Conservation (phyloP, 1,140 invertebrate species). For the Microplitis mediator region DNA sequence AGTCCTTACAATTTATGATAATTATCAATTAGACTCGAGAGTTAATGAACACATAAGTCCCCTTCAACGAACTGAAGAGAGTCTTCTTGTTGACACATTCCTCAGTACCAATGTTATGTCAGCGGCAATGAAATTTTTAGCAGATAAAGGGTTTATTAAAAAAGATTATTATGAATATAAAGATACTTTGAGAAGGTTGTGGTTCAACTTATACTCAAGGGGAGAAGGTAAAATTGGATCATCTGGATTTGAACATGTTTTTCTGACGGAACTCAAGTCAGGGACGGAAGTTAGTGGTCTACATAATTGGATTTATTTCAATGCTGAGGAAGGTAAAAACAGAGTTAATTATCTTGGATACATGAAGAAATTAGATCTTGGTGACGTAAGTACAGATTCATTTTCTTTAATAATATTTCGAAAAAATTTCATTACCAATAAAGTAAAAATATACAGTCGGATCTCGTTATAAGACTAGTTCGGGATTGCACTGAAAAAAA, state of each 20-base stretch:
- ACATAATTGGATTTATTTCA: constrained; percentile 90
- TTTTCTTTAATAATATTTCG: neutral
- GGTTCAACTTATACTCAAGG: constrained; percentile 83
- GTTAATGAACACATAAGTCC: constrained; percentile 80
- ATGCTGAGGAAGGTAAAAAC: constrained; percentile 71
- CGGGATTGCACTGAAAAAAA: no score
- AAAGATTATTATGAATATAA: constrained; percentile 67
- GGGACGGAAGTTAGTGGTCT: constrained; percentile 75
- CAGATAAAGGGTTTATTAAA: constrained; percentile 59
- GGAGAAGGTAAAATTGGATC: constrained; percentile 77
- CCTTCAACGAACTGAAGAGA: constrained; percentile 67
- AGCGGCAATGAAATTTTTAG: constrained; percentile 66
- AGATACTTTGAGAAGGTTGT: constrained; percentile 75
- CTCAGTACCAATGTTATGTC: constrained; percentile 70
- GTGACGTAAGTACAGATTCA: constrained; percentile 66
- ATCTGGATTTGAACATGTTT: constrained; percentile 87
- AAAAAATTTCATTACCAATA: constrained; percentile 9
- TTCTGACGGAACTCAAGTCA: constrained; percentile 80
- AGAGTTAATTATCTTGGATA: constrained; percentile 82
- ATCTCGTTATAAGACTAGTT: no score
- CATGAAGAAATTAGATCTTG: constrained; percentile 73
- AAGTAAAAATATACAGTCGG: neutral
- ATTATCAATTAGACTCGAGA: constrained; percentile 76
- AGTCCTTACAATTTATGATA: constrained; percentile 73
- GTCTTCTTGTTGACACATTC: constrained; percentile 67